A percentile compares a stretch with the other conserved stretches of the same genome.
Conservation (phyloP, 2,797 vertebrate species). For the Rhynchotus rufescens region DNA sequence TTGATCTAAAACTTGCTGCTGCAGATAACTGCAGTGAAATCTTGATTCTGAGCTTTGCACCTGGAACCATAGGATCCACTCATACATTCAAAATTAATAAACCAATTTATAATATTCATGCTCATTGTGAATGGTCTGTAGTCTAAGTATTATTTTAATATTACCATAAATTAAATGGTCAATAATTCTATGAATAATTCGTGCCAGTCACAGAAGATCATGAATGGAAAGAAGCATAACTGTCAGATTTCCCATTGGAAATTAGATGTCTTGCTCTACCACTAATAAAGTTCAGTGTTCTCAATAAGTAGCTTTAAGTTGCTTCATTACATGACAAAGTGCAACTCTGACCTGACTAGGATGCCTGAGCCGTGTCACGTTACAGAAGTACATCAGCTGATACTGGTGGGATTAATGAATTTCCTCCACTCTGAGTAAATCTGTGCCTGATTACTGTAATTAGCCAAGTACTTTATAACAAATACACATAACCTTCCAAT, state of each 20-base stretch:
- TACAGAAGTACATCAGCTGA: not conserved
- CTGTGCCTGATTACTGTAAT: conserved; percentile 9
- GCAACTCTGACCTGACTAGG: not conserved
- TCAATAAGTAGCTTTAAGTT: conserved; percentile 36
- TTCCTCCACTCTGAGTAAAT: not conserved
- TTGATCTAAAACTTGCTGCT: not conserved
- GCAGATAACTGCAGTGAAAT: not conserved
- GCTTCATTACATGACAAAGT: not conserved
- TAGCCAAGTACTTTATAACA: not conserved
- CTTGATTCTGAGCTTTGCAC: conserved; percentile 21
- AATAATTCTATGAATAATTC: conserved; percentile 53
- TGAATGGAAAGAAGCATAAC: conserved; percentile 7
- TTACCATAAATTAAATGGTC: conserved; percentile 15
- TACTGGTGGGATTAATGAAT: not conserved
- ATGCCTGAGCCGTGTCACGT: not conserved
- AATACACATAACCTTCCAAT: conserved; percentile 10
- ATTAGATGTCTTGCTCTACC: not conserved
- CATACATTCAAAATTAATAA: conserved; percentile 50
- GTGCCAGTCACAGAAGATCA: conserved; percentile 20
- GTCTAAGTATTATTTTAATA: conserved; percentile 57
- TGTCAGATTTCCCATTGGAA: conserved; percentile 30
- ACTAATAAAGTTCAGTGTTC: conserved; percentile 48
- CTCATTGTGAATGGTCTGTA: conserved; percentile 40
- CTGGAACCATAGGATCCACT: conserved; percentile 9
- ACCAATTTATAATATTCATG: conserved; percentile 1